These are phyloP conservation scores for Pelecanus crispus DNA, from an alignment of 2,113 vertebrate species.

Conservation along the genomic window DNA sequence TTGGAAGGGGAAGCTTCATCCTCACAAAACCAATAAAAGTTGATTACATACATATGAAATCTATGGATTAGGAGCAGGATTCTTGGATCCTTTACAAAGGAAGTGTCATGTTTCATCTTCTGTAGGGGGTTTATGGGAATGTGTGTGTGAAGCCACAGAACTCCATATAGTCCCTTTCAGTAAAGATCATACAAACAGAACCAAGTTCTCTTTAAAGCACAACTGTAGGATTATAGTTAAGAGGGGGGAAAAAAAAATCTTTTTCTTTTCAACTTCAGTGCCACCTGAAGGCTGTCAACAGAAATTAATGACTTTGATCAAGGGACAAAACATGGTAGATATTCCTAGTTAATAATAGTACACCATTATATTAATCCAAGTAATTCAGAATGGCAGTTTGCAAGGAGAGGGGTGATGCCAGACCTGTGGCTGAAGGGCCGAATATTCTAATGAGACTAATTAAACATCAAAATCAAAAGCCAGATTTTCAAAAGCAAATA, in stretches of 20 bases:
- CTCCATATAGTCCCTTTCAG: background rate
- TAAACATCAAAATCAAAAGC: background rate
- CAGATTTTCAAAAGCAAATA: background rate
- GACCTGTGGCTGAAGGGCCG: background rate
- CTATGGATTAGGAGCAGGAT: conserved; percentile 46
- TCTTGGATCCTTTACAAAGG: conserved; percentile 61
- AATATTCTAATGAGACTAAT: background rate
- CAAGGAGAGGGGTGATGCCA: background rate
- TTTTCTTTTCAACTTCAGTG: background rate
- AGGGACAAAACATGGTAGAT: background rate
- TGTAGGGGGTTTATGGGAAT: conserved; percentile 4
- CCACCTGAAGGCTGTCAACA: background rate
- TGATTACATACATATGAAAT: conserved; percentile 67
- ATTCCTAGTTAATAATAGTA: background rate
- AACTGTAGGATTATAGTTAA: background rate
- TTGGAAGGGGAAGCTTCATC: conserved; percentile 36
- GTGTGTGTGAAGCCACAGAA: conserved; percentile 30
- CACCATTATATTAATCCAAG: background rate
- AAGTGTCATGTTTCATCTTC: conserved; percentile 63
- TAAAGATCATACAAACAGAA: conserved; percentile 5
- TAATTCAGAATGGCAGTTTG: background rate
- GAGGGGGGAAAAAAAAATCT: background rate
- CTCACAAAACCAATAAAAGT: conserved; percentile 63
- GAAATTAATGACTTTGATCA: background rate
- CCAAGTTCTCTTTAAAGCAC: conserved; percentile 2